phyloP scores from a whole-genome alignment of 2,888 invertebrate genomes.

The Synergus laeviventris region DNA sequence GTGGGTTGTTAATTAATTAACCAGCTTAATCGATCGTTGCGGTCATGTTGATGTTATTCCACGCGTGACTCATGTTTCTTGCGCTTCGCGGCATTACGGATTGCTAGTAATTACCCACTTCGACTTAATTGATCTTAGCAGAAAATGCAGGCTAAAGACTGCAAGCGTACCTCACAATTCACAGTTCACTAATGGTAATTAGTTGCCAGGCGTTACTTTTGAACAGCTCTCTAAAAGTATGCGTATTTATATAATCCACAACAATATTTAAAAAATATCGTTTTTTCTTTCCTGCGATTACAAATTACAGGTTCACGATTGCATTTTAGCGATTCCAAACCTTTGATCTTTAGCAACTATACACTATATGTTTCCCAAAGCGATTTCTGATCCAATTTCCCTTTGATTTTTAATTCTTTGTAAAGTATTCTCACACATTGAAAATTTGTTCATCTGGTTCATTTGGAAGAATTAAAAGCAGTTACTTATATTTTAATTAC shows the following conservation, averaged over 20 bases:
- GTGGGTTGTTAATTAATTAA: constrained; percentile 54
- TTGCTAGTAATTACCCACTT: constrained; percentile 45
- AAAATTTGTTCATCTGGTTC: too few relatives aligned
- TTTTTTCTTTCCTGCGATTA: neutral
- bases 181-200: constrained; percentile 18
- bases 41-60: constrained; percentile 47
- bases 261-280: neutral
- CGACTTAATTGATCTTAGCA: constrained; percentile 44
- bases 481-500: too few relatives aligned
- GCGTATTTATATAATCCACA: neutral
- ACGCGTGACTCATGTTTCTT: constrained; percentile 44
- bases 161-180: constrained; percentile 11
- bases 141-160: constrained; percentile 39
- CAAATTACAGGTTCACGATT: neutral
- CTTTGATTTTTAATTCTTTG: neutral
- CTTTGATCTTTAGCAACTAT: constrained; percentile 10
- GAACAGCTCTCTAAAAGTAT: neutral
- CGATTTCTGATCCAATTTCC: neutral
- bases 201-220: constrained; percentile 23
- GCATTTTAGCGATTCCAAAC: neutral
- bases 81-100: constrained; percentile 25
- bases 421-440: too few relatives aligned
- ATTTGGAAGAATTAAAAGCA: too few relatives aligned
- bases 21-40: constrained; percentile 49
- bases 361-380: neutral